Base-by-base conservation (phyloP, 2,888 invertebrate species). In the Cephonodes hylas region DNA sequence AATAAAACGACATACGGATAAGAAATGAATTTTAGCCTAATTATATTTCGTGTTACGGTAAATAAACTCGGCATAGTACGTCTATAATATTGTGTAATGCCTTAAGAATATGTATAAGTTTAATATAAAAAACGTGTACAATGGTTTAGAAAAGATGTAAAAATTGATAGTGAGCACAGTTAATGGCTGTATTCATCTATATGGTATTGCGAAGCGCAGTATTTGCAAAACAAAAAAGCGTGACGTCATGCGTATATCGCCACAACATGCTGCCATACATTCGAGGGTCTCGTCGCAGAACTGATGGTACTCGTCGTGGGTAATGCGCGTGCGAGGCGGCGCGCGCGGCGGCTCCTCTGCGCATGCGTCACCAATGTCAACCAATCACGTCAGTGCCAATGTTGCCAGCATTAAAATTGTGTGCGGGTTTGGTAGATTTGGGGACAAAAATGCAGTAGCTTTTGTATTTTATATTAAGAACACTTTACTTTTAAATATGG, bases 281-380 rank as follows among this genome's bases (percentile, higher is more conserved):
- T 97, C 96, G 75, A 96, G 94, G 81, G 96, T 95, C 81, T 95
- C 94, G 91, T 96, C 96, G 92, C 95, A 95, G 91, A 95, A 95
- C 88, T 95, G 95, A 85, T 96, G 96, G 88, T 96, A 96, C 88
- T 96, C 96, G 89, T 96, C 95, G 86, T 95, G 94, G 61, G 96
- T 94, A 81, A 95, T 93, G 78, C 86, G 88, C 56, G 93, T 84
- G 76, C 93, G 89, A 53, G 92, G 93, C 70, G 93, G 93, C 64
- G 92, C 92, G 20, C 93, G 84, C 23, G 89, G 89, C 63, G 91
- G 87, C 62, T 81, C 86, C 67, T 84, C 85, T 75, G 83, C 69
- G 73, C 69, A 65, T 63, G 61, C 65, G 66, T 67, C 71, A 38
- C 38, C 38, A 76, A 75, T 62, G 65, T 68, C 67, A 72, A 61